These are phyloP conservation scores for Corella eumyota DNA, from an alignment of 23 tunicate genomes.

Conservation along the genomic window DNA sequence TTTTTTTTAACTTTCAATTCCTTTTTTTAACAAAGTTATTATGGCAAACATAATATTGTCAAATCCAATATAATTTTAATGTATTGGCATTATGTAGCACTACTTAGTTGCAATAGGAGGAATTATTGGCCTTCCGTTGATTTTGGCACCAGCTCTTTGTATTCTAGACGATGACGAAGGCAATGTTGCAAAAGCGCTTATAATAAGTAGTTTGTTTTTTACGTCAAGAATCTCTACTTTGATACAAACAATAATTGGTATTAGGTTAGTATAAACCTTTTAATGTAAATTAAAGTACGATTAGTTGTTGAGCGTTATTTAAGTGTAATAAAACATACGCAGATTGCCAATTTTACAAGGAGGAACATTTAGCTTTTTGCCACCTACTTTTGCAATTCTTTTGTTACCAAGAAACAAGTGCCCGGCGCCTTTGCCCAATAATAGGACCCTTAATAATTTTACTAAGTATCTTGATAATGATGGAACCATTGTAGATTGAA, in stretches of 20 bases:
- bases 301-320: too few relatives aligned
- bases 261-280: slow-evolving; percentile 17
- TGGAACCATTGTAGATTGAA: slow-evolving; percentile 42
- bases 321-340: too few relatives aligned
- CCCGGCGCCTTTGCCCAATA: slow-evolving; percentile 25
- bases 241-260: slow-evolving; percentile 72
- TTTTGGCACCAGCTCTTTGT: slow-evolving; percentile 52
- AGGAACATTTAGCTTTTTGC: slow-evolving; percentile 42
- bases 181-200: slow-evolving; percentile 30
- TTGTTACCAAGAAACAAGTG: slow-evolving; percentile 57
- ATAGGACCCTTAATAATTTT: slow-evolving; percentile 10
- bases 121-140: slow-evolving; percentile 41
- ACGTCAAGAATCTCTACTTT: slow-evolving; percentile 50
- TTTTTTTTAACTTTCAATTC: too few relatives aligned
- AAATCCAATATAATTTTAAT: too few relatives aligned
- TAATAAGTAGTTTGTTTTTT: slow-evolving; percentile 45
- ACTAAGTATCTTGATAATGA: slow-evolving; percentile 55
- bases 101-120: slow-evolving; percentile 55
- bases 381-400: slow-evolving; percentile 54
- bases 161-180: slow-evolving; percentile 54
- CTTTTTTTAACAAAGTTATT: too few relatives aligned
- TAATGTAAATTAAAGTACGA: too few relatives aligned
- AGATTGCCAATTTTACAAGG: slow-evolving; percentile 87
- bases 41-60: too few relatives aligned
- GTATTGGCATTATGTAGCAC: too few relatives aligned